Evolutionary conservation across 2,797 vertebrate species (phyloP), one percentile per base, ranked within the genome.

Genomic region (Acrossocheilus wenchowensis): DNA sequence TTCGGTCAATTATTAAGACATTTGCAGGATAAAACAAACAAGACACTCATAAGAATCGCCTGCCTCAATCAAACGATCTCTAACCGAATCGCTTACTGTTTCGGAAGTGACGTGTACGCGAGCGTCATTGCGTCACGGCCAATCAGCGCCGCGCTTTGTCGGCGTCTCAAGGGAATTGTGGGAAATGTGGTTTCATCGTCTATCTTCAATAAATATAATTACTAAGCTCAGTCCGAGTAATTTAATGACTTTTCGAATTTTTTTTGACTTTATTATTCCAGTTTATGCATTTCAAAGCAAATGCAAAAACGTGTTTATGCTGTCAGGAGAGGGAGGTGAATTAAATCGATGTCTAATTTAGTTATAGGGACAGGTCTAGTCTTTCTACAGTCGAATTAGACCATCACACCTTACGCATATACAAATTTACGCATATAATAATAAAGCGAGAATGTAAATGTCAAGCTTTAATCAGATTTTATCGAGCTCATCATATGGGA

Each of bases 171-270:
- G 4, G 66, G 66, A 74, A 26, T 73, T 87, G 17, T 93, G 94
- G 94, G 94, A 90, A 93, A 92, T 90, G 94, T 72, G 85, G 94
- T 95, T 89, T 4, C 1, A 2, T 69, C 1, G 19, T 69, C 14
- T 41, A 10, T 72, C 34, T 78, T 64, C 43, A 66, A 52, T 48
- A 74, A 17, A 43, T 30, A 60, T 14, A 14, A 0, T 5, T n/a
- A 23, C 26, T 6, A 36, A 5, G 6, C 26, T 45, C 1, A 14
- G 2, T 8, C 7, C 21, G 10, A 50, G 14, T 39, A 5, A 1
- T 41, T 77, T 14, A 64, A 77, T 50, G 21, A 12, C 9, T 26
- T 68, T n/a, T 34, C 3, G 15, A 2, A 1, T 4, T 43, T 60
- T 0, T 15, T 1, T 6, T 30, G 1, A 11, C 15, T 41, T 36